phyloP scores from a whole-genome alignment of 2,888 invertebrate genomes.

The Auanema sp. region DNA sequence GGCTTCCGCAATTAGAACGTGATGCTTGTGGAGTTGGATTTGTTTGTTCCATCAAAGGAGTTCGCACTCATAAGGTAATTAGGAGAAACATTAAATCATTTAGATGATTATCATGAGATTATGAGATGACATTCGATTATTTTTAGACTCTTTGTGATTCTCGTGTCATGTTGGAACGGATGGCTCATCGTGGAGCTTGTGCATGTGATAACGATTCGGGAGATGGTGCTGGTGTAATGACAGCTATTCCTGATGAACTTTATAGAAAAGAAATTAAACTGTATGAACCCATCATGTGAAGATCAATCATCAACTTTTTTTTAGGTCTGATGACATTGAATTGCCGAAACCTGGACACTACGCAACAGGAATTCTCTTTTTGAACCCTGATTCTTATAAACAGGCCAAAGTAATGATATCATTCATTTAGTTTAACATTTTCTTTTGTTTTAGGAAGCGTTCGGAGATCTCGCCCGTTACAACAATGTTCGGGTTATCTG shows the following conservation, averaged over 20 bases:
- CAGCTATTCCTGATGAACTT: slow-evolving; percentile 92
- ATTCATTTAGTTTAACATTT: background rate
- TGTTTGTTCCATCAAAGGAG: slow-evolving; percentile 95
- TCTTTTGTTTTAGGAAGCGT: slow-evolving; percentile 70
- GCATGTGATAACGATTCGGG: slow-evolving; percentile 99
- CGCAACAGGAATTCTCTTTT: slow-evolving; percentile 93
- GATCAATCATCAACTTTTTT: slow-evolving; percentile 6
- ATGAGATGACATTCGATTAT: slow-evolving; percentile 1
- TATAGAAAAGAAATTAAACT: slow-evolving; percentile 81
- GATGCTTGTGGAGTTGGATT: slow-evolving; percentile 99
- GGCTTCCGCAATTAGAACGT: slow-evolving; percentile 91
- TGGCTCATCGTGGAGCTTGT: slow-evolving; percentile 99
- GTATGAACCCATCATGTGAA: slow-evolving; percentile 18
- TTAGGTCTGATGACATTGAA: slow-evolving; percentile 69
- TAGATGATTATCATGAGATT: background rate
- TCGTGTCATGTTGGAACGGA: slow-evolving; percentile 87
- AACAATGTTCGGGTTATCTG: slow-evolving; percentile 81
- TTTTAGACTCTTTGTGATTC: slow-evolving; percentile 90
- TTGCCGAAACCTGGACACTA: slow-evolving; percentile 86
- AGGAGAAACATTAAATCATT: background rate
- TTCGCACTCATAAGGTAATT: slow-evolving; percentile 79
- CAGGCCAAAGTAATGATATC: slow-evolving; percentile 52
- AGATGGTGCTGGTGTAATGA: slow-evolving; percentile 95
- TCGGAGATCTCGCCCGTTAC: slow-evolving; percentile 79
- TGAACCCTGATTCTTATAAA: slow-evolving; percentile 72